Evolutionary conservation across 23 tunicate genomes (phyloP), one percentile per base, ranked within the genome.

Genomic region (Ciona savignyi): DNA sequence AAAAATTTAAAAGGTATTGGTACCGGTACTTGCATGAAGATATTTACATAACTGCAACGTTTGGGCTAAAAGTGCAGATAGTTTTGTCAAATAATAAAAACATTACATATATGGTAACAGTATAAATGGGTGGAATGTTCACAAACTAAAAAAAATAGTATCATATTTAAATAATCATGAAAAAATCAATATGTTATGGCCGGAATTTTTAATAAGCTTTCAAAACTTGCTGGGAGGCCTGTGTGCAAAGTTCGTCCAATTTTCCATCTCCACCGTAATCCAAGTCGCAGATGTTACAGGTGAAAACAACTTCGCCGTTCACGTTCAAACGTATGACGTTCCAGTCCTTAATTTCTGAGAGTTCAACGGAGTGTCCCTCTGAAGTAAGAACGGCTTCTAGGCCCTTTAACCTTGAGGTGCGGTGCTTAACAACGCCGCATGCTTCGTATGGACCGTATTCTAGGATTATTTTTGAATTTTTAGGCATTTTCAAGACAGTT

Each of bases 241-340:
- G 63, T 15, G 23, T 19, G 60, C 97, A 91, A 2, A 84, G 60
- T 56, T 63, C 51, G 76, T 91, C 97, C 65, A 91, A 35, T 32
- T 69, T 70, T 48, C 97, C 97, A 72, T 91, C 97, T 2, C 97
- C 97, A 20, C 86, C 91, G 76, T 84, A 91, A 72, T 91, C 97
- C n/a, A 91, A 62, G 15, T 85, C 83, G 30, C 75, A 65, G 20
- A 84, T 81, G 65, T 74, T 56, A 66, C 97, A 91, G 29, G 51
- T 85, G 42, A 73, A 91, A 56, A 91, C 83, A 33, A 27, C 51
- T 72, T 84, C 97, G 4, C 97, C 97, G 66, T 85, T 91, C 4
- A 91, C 97, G 27, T 83, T 71, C 60, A 91, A 67, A 2, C 82
- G 86, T 25, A 91, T 91, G 63, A 62, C 61, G 71, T 91, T 85